These are phyloP conservation scores for Machaerirhynchus nigripectus DNA, from an alignment of 2,113 vertebrate genomes.

Conservation along the genomic window DNA sequence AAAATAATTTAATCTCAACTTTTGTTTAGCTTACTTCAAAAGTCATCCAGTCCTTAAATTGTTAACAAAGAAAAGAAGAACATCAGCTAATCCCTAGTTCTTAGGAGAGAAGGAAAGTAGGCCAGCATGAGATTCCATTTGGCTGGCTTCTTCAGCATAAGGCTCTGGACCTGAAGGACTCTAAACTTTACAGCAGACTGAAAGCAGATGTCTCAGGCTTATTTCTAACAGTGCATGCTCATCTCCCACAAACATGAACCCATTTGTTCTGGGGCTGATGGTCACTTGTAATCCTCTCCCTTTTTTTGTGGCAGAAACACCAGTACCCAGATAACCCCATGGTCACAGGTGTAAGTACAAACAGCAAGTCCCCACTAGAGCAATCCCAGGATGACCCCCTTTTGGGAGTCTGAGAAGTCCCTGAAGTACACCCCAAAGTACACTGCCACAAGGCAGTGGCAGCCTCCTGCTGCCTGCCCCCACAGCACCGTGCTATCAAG, in stretches of 20 bases:
- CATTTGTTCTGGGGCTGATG: not conserved
- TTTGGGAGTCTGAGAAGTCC: not conserved
- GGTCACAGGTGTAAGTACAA: not conserved
- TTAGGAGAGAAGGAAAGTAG: not conserved
- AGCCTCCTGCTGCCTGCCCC: not conserved
- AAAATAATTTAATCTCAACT: not conserved
- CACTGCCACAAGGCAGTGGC: fast-evolving
- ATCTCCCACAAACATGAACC: not conserved
- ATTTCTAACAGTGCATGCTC: not conserved
- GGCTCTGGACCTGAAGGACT: not conserved
- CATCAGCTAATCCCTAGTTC: not conserved
- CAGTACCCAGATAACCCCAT: not conserved
- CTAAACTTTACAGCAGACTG: not conserved
- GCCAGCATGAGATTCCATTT: not conserved
- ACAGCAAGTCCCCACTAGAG: not conserved
- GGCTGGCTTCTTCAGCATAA: not conserved
- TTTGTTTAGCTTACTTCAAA: not conserved
- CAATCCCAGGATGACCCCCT: not conserved
- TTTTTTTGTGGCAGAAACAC: not conserved
- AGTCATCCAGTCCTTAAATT: not conserved
- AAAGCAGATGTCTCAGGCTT: not conserved
- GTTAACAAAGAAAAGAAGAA: not conserved
- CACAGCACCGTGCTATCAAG: not conserved
- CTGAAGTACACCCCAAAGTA: not conserved
- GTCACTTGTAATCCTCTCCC: not conserved